Evolutionary conservation across 2,797 vertebrate genomes (phyloP).

Genomic region (Pangasius macronema): DNA sequence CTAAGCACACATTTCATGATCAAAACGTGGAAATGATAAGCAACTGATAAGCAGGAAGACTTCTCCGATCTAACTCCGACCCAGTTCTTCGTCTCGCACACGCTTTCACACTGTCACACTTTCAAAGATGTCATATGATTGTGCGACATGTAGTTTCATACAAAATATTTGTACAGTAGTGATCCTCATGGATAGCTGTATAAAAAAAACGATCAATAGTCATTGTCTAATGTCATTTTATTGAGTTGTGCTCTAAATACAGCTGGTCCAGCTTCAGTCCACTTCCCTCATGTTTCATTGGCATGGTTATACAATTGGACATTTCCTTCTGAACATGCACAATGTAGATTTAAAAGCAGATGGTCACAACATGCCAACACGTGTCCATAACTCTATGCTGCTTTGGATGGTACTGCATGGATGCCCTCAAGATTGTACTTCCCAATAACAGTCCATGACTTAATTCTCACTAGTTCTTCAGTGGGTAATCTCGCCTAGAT

Average conservation of each 20-base stretch:
- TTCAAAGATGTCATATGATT: background rate
- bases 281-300: background rate
- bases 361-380: background rate
- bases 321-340: background rate
- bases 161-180: background rate
- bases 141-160: background rate
- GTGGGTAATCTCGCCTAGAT: background rate
- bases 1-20: background rate
- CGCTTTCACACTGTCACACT: background rate
- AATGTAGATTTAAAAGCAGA: background rate
- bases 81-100: background rate
- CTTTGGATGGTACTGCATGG: background rate
- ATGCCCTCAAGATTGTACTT: background rate
- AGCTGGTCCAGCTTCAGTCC: too few relatives aligned
- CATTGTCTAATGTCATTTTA: background rate
- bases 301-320: background rate
- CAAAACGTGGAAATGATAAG: background rate
- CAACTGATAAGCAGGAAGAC: background rate
- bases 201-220: background rate
- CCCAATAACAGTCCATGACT: background rate
- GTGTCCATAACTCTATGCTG: background rate
- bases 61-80: background rate
- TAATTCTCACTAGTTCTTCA: background rate
- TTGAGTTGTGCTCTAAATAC: too few relatives aligned
- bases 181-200: background rate